Evolutionary conservation across 2,113 vertebrate genomes (phyloP).

Genomic region (Pyrgilauda ruficollis): DNA sequence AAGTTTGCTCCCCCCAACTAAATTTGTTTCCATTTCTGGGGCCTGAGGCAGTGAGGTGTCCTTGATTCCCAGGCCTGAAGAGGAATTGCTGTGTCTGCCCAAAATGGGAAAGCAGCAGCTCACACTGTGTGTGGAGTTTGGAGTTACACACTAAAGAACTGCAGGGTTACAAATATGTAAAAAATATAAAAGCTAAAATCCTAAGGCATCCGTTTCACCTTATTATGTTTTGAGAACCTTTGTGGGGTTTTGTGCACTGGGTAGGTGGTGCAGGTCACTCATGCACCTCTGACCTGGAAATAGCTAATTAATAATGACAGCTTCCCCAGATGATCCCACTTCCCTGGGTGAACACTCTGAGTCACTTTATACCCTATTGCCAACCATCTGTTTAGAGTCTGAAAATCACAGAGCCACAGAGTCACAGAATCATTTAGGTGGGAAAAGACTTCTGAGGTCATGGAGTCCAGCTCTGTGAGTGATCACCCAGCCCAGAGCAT

Average conservation of each 20-base stretch:
- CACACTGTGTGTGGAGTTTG: neutral
- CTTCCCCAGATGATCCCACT: neutral
- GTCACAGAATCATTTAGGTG: neutral
- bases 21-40: neutral
- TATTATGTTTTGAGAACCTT: neutral
- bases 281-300: constrained; percentile 38
- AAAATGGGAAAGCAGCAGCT: neutral
- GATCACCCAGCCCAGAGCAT: neutral
- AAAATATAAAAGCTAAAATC: neutral
- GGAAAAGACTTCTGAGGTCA: neutral
- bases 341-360: neutral
- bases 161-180: neutral
- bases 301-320: constrained; percentile 49
- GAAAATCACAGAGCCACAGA: neutral
- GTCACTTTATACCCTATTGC: neutral
- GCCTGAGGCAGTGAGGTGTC: neutral
- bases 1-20: neutral
- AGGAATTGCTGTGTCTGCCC: neutral
- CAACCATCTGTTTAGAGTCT: neutral
- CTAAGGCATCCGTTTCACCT: constrained; percentile 11
- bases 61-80: neutral
- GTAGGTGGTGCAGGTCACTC: constrained; percentile 22
- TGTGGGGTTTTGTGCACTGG: neutral
- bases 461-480: neutral
- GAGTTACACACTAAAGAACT: neutral